Base-by-base conservation (phyloP, 2,113 vertebrate species). In the Dipodomys ordii region DNA sequence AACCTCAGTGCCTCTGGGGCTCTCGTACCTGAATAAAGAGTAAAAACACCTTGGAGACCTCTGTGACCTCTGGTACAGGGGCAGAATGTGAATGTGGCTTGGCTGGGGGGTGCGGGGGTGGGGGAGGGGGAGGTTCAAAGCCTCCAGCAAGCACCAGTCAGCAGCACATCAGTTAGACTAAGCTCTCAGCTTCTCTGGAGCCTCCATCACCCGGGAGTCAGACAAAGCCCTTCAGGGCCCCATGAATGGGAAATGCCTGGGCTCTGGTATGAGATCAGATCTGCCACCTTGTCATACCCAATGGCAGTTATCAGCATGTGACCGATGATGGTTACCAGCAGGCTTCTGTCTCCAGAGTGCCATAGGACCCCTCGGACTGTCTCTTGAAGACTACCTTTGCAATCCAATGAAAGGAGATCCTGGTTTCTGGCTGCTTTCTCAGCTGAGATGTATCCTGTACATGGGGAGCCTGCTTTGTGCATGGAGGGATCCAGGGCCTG, bases 21-120 rank as follows among this genome's bases (percentile, higher is more conserved):
- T 94, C 91, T 69, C 44, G 90, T 0, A 0, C 83, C 18, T 13
- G 64, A 69, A 94, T 85, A 65, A 88, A 92, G 93, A 95, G 86
- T 82, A 90, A 96, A 96, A 93, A 90, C 93, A 73, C 92, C 91
- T 92, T 19, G 20, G 94, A 79, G 87, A 95, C 62, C 92, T 79
- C 73, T 30, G 46, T 80, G 95, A 88, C 85, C 86, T 30, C 0
- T 32, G 25, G 20, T 2, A 0, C 23, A 18, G 71, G 65, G 81
- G 44, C 28, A 60, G 93, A 95, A 93, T 83, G 95, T 68, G 95
- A 87, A n/a, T 86, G 89, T 2, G 4, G 73, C 94, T 67, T 4
- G 5, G 35, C 25, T 32, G 71, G 27, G 27, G 39, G 39, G 39
- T 39, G 39, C 39, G 5, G 39, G 39, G 39, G 39, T 6, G 39